phyloP scores from a whole-genome alignment of 2,113 vertebrate genomes.

The Salvelinus sp. region DNA sequence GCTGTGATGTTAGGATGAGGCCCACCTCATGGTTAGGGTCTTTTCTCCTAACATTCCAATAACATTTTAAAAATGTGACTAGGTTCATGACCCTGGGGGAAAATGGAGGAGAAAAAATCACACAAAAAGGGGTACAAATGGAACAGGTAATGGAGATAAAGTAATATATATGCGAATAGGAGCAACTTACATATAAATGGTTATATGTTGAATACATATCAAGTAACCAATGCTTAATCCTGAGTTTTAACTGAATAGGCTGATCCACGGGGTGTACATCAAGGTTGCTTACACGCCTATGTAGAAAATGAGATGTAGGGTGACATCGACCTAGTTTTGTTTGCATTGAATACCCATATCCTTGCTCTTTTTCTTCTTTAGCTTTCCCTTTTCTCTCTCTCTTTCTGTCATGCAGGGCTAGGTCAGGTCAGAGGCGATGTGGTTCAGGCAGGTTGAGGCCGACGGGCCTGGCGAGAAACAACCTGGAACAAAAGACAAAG shows the following conservation, averaged over 20 bases:
- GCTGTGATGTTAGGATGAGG: no score
- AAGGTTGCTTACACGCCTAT: constrained; percentile 71
- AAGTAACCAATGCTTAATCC: constrained; percentile 20
- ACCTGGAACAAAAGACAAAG: constrained; percentile 82
- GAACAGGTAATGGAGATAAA: background rate
- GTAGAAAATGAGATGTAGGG: constrained; percentile 72
- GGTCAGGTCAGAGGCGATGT: constrained; percentile 87
- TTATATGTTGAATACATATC: no score
- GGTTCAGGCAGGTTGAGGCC: constrained; percentile 82
- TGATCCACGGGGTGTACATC: constrained; percentile 66
- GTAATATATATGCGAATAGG: constrained; percentile 33
- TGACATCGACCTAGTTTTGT: constrained; percentile 67
- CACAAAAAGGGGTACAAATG: background rate
- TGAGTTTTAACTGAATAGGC: constrained; percentile 55
- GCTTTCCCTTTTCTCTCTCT: constrained; percentile 70
- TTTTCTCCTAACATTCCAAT: no score
- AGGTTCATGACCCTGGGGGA: no score
- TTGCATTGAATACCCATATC: constrained; percentile 37
- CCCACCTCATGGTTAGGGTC: no score
- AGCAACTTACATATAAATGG: background rate
- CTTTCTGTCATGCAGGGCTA: constrained; percentile 80
- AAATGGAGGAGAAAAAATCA: no score
- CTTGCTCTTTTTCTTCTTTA: constrained; percentile 22
- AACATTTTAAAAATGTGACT: no score
- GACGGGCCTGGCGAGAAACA: constrained; percentile 73